Evolutionary conservation across 2,113 vertebrate species (phyloP).

Genomic region (Brienomyrus brachyistius): DNA sequence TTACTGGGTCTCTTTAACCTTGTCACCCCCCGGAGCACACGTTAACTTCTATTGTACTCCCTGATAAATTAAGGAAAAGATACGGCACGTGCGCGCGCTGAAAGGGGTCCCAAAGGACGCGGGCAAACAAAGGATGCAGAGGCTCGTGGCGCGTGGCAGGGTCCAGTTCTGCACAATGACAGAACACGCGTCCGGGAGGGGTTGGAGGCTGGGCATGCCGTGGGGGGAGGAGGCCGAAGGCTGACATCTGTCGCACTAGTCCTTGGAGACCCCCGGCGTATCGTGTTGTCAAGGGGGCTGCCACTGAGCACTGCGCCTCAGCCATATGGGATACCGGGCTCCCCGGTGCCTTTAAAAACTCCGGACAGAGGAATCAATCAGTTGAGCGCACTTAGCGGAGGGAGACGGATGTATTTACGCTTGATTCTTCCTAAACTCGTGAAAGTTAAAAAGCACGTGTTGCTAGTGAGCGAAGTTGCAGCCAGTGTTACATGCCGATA

Average conservation of each 20-base stretch:
- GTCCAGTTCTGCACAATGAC: constrained; percentile 37
- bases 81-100: constrained; percentile 38
- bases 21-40: not conserved
- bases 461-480: not conserved
- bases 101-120: constrained; percentile 32
- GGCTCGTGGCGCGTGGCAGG: constrained; percentile 34
- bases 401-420: too few species aligned
- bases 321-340: constrained; percentile 46
- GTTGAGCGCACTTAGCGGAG: not conserved
- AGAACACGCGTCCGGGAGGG: constrained; percentile 35
- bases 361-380: constrained; percentile 14
- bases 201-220: constrained; percentile 7
- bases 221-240: constrained; percentile 14
- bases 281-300: constrained; percentile 40
- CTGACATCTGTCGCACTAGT: constrained; percentile 44
- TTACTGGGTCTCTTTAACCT: not conserved
- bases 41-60: constrained; percentile 19
- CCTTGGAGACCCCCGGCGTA: constrained; percentile 37
- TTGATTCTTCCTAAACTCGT: not conserved
- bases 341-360: constrained; percentile 34
- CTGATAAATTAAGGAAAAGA: constrained; percentile 38
- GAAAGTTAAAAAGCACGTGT: not conserved
- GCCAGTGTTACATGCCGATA: not conserved
- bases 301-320: constrained; percentile 24
- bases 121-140: constrained; percentile 30